phyloP scores from a whole-genome alignment of 2,797 vertebrate genomes.

The Neoniphon sammara region DNA sequence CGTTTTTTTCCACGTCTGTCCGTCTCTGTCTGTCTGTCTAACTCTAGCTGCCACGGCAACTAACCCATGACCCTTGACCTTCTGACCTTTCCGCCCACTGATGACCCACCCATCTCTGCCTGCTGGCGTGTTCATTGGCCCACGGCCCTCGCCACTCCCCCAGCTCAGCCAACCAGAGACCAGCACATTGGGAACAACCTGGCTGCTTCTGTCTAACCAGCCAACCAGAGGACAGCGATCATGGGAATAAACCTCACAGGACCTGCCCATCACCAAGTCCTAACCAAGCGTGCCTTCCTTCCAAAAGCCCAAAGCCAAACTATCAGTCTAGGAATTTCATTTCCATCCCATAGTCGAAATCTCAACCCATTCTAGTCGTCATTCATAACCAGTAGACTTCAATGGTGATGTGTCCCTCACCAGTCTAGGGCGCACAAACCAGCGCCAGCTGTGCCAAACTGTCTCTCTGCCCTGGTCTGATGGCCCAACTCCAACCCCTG shows the following conservation, averaged over 20 bases:
- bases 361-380: conserved; percentile 35
- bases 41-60: conserved; percentile 99
- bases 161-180: conserved; percentile 84
- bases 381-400: conserved; percentile 31
- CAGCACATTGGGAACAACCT: conserved; percentile 76
- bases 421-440: conserved; percentile 63
- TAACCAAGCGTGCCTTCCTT: conserved; percentile 75
- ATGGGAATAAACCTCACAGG: conserved; percentile 84
- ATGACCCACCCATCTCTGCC: conserved; percentile 99
- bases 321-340: conserved; percentile 78
- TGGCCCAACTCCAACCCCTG: neutral
- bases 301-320: conserved; percentile 83
- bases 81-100: conserved; percentile 99
- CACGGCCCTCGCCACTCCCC: conserved; percentile 95
- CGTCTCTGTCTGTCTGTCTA: conserved; percentile 89
- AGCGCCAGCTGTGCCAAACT: conserved; percentile 72
- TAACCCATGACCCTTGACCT: conserved; percentile 99
- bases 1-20: conserved; percentile 82
- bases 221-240: conserved; percentile 82
- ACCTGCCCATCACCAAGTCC: conserved; percentile 63
- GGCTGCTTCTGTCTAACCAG: conserved; percentile 76
- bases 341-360: conserved; percentile 33
- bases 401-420: conserved; percentile 33
- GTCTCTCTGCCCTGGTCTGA: conserved; percentile 39
- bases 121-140: conserved; percentile 99